Evolutionary conservation across 2,113 vertebrate species (phyloP), one percentile per base, ranked within the genome.

Genomic region (Smithornis capensis): DNA sequence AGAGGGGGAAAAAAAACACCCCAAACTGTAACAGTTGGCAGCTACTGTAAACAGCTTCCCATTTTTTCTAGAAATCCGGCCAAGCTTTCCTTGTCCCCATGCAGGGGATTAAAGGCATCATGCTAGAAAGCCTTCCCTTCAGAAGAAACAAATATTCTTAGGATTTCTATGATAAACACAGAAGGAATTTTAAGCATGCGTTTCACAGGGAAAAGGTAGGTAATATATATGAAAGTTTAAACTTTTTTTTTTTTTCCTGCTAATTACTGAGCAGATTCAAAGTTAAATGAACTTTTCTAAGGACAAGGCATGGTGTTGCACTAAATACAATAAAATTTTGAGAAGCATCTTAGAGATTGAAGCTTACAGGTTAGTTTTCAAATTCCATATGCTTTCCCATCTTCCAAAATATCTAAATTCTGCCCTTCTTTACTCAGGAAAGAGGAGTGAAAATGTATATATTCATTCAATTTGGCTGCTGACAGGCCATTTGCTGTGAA

Each of bases 261-360:
- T 80, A 53, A 77, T 77, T 80, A 45, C 24, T 22, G 19, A 83
- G 63, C 13, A 49, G 35, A 50, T 76, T 89, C 53, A 31, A 35
- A 55, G 59, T n/a, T n/a, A n/a, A n/a, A n/a, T 21, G 19, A 59
- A 45, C n/a, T 93, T 71, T 25, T 31, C 16, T 76, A 83, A 29
- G 19, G 11, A 71, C 0, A 0, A 87, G 35, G 14, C 19, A 53
- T 7, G 29, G 14, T 2, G 1, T 22, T 29, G 17, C 1, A 2
- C 14, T 40, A 83, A 67, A 40, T 19, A 45, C 40, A 56, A 16
- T 5, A 12, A 77, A 31, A 64, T 64, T 47, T 53, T 67, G 24
- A 80, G 53, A 90, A 75, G 49, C 25, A 31, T 19, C 24, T 37
- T 33, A 68, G 38, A 76, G 42, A 63, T 50, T 68, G 24, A 68